Conservation (phyloP, 1,140 invertebrate species). For the Danaus melanippus region DNA sequence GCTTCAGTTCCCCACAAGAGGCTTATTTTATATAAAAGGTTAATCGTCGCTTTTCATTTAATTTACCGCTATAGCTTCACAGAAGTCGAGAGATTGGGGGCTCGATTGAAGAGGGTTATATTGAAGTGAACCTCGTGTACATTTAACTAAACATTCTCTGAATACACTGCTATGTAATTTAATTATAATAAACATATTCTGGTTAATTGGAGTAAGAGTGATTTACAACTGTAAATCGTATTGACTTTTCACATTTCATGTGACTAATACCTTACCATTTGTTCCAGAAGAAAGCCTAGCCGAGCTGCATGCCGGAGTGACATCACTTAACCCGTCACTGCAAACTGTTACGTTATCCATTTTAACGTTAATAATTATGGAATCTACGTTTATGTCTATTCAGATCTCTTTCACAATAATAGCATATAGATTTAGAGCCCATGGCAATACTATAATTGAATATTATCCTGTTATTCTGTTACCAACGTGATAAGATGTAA, state of each 20-base stretch:
- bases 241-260: conserved; percentile 1
- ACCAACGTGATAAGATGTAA: conserved; percentile 53
- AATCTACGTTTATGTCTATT: conserved; percentile 30
- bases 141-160: no score
- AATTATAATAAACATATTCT: no score
- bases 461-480: conserved; percentile 36
- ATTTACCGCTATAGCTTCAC: no score
- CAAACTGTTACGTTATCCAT: conserved; percentile 32
- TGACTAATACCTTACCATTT: conserved; percentile 33
- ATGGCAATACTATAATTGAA: conserved; percentile 29
- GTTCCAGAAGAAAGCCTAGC: conserved; percentile 63
- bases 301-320: conserved; percentile 45
- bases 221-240: no score
- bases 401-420: conserved; percentile 30
- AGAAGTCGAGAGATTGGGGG: no score
- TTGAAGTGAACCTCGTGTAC: no score
- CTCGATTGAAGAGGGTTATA: no score
- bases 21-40: no score
- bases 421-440: conserved; percentile 26
- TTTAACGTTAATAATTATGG: conserved; percentile 31
- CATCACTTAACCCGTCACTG: conserved; percentile 25
- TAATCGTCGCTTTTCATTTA: no score
- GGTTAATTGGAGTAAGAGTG: no score
- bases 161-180: no score
- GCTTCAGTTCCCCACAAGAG: no score